A percentile compares a stretch with the other conserved stretches of the same genome.
Conservation (phyloP, 2,888 invertebrate species). For the Leucophora obtusa region DNA sequence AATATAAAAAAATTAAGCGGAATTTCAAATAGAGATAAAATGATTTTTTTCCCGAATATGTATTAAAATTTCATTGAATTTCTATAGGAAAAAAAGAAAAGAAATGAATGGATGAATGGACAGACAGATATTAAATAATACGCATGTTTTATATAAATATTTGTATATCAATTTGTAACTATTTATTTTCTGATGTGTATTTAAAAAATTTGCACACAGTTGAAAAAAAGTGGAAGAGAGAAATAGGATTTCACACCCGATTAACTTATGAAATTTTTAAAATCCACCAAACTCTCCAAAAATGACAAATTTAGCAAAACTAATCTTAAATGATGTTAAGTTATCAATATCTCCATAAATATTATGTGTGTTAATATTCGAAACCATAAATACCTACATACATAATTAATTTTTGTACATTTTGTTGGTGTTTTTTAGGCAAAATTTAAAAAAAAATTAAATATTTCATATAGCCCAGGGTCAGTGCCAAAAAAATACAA, state of each 20-base stretch:
- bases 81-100: background rate
- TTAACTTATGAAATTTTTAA: constrained; percentile 9
- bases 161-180: constrained; percentile 4
- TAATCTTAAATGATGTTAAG: background rate
- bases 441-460: constrained; percentile 17
- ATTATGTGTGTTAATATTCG: constrained; percentile 41
- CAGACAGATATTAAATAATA: constrained; percentile 13
- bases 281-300: constrained; percentile 7
- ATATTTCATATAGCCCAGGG: constrained; percentile 52
- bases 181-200: constrained; percentile 12
- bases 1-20: background rate
- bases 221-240: constrained; percentile 1
- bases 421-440: constrained; percentile 18
- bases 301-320: background rate
- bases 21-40: background rate
- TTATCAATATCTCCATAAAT: background rate
- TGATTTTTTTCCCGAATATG: background rate
- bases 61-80: background rate
- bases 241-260: constrained; percentile 29
- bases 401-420: constrained; percentile 18
- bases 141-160: constrained; percentile 18
- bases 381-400: background rate
- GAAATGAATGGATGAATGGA: background rate
- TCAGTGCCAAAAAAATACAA: constrained; percentile 43
- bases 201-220: constrained; percentile 30